Conservation (phyloP, 2,113 vertebrate genomes). For the Peromyscus polionotus region DNA sequence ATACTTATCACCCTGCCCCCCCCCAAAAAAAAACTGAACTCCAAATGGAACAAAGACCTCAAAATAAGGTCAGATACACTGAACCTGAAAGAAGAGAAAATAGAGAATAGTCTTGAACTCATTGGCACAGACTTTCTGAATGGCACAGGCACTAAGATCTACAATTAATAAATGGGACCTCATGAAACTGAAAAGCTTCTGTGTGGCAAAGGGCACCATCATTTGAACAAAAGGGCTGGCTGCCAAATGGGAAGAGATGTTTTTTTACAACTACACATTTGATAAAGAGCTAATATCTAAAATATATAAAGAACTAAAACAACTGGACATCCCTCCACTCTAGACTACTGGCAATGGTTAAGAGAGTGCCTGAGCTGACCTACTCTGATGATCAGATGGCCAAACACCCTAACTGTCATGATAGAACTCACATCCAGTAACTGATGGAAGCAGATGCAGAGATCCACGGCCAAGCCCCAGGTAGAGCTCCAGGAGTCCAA, state of each 20-base stretch:
- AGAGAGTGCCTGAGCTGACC: no score
- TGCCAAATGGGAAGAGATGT: not conserved
- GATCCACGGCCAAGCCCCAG: no score
- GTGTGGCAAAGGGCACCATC: not conserved
- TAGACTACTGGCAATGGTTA: no score
- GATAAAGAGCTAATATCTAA: not conserved
- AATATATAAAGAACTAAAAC: no score
- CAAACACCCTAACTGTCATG: no score
- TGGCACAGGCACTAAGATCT: not conserved
- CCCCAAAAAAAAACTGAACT: not conserved
- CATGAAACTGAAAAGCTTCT: not conserved
- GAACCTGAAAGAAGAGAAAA: not conserved
- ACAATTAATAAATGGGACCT: not conserved
- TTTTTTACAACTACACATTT: not conserved
- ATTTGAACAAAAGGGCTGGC: not conserved
- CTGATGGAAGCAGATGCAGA: no score
- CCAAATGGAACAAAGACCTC: not conserved
- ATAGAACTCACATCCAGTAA: no score
- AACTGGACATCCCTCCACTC: no score
- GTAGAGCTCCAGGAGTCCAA: no score
- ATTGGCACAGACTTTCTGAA: not conserved
- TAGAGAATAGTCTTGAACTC: not conserved
- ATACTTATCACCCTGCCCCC: not conserved
- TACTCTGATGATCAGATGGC: no score
- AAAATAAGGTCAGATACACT: not conserved